Evolutionary conservation across 1,140 invertebrate species (phyloP), one percentile per base, ranked within the genome.

Genomic region (Lamellibrachia luymesi): DNA sequence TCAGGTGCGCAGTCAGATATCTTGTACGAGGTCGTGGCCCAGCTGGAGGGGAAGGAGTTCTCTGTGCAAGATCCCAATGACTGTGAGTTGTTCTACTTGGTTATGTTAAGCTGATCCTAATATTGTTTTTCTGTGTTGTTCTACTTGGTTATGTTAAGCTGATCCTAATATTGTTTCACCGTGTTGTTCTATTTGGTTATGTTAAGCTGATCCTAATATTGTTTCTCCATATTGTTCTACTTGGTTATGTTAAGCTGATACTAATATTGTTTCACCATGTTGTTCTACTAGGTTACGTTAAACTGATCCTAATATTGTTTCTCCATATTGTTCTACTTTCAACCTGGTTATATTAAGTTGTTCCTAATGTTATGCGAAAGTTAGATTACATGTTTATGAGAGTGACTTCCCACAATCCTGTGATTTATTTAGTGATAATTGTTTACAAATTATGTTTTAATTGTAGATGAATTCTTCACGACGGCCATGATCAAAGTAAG

Each of bases 41-140:
- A 91, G 49, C 25, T 91, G 38, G 90, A 91, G 5, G 90, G 90
- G 50, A 91, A 91, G 27, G 90, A 91, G 10, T 51, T 91, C 50
- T 4, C 38, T 8, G 90, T 51, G 10, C 90, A 91, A 13, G 49
- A 91, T 91, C 90, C 90, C 10, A 51, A 27, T n/a, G 90, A 91
- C 50, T 91, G 90, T 91, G 25, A 91, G 90, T 91, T 13, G 2
- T 13, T 49, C 90, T 91, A 25, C 50, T 56, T 8, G 52, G 17
- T 4, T 80, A 80, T 80, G 64, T 80, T 80, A 80, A 80, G 13
- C 64, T 17, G 38, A 38, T 38, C 38, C 38, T 38, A 38, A 38
- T 38, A 38, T 38, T 38, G 38, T 38, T 38, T 38, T 4, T 91
- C 17, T 7, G 2, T 25, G 6, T 91, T 13, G 2, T 13, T 49